Evolutionary conservation across 2,113 vertebrate species (phyloP).

Genomic region (Ovis aries): DNA sequence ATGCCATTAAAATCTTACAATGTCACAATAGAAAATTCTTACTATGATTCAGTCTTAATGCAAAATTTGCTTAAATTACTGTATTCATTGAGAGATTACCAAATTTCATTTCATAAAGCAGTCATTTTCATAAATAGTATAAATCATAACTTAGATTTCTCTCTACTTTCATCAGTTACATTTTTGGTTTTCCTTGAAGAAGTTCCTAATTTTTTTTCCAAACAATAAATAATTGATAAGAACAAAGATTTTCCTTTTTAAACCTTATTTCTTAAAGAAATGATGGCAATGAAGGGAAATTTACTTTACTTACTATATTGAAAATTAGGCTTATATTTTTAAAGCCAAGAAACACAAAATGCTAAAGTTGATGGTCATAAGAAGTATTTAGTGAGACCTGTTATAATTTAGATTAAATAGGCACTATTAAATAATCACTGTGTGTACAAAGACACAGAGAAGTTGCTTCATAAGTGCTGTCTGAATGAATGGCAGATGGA

Average conservation of each 20-base stretch:
- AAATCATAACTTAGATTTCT: constrained; percentile 62
- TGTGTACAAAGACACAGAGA: not conserved
- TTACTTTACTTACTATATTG: not conserved
- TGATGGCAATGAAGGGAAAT: constrained; percentile 18
- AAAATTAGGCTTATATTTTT: constrained; percentile 23
- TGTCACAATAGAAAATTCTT: constrained; percentile 63
- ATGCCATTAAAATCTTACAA: constrained; percentile 74
- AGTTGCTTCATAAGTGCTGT: not conserved
- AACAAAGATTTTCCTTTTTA: constrained; percentile 38
- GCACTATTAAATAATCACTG: not conserved
- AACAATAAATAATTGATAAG: constrained; percentile 12
- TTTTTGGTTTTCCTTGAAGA: constrained; percentile 29
- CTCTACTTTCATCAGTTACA: constrained; percentile 42
- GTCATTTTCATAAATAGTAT: constrained; percentile 60
- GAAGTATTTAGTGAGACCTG: not conserved
- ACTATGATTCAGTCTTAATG: constrained; percentile 69
- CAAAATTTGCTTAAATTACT: constrained; percentile 73
- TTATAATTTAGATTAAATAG: not conserved
- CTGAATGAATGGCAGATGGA: not conserved
- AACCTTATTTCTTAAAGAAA: not conserved
- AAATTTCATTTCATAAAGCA: constrained; percentile 58
- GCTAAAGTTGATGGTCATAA: not conserved
- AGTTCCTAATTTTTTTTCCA: constrained; percentile 24
- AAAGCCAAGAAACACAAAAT: constrained; percentile 28
- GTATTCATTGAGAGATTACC: constrained; percentile 65